Percentiles rank a stretch among this genome's conserved stretches.
These are phyloP conservation scores for Hemiscyllium ocellatum DNA, from an alignment of 2,113 vertebrate species.

Conservation along the genomic window DNA sequence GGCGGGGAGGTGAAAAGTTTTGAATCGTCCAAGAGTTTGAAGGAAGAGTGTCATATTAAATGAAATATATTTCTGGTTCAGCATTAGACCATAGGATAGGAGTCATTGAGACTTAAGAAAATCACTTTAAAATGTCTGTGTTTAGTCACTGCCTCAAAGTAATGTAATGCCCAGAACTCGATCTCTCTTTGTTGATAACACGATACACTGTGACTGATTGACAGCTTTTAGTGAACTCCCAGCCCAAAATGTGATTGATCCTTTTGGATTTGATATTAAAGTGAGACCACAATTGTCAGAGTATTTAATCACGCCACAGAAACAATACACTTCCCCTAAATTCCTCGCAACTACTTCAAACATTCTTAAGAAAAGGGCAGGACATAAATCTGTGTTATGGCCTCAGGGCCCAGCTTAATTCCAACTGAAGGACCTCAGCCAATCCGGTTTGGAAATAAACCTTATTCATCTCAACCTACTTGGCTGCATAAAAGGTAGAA, in stretches of 20 bases:
- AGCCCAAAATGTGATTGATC: neutral
- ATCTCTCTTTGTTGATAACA: neutral
- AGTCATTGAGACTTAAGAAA: neutral
- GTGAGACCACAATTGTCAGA: neutral
- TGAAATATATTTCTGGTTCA: neutral
- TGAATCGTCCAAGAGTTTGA: no score
- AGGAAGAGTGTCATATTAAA: no score
- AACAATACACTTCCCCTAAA: neutral
- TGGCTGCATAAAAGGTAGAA: neutral
- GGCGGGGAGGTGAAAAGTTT: no score
- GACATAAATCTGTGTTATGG: neutral
- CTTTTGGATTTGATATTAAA: neutral
- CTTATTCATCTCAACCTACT: neutral
- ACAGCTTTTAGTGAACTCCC: neutral
- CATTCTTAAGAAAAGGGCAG: slow-evolving; percentile 6
- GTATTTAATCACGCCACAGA: neutral
- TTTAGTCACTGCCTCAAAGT: neutral
- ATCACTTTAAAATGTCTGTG: neutral
- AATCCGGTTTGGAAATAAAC: neutral
- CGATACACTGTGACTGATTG: neutral
- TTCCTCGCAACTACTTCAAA: neutral
- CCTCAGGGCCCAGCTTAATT: neutral
- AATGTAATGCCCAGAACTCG: neutral
- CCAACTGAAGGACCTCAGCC: neutral
- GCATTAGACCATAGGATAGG: neutral